Conservation (phyloP, 2,888 invertebrate species). For the Torymus tubicola region DNA sequence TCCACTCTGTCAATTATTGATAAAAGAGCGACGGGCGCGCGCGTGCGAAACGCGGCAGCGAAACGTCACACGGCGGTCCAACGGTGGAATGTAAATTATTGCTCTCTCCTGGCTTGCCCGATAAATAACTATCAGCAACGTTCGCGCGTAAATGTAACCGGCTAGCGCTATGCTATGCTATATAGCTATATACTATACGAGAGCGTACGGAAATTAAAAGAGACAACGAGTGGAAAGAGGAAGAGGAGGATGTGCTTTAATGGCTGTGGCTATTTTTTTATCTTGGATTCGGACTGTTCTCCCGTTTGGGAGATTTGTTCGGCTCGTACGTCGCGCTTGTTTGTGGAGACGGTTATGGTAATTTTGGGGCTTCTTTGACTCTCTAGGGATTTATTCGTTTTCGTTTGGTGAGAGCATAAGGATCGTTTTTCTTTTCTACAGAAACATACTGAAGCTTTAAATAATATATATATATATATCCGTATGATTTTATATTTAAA, state of each 20-base stretch:
- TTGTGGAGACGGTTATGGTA: background rate
- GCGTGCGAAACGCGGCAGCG: background rate
- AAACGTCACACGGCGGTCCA: conserved; percentile 30
- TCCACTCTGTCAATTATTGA: conserved; percentile 66
- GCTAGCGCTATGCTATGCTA: background rate
- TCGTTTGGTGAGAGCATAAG: no score
- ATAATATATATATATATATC: no score
- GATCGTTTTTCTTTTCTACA: no score
- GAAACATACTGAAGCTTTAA: no score
- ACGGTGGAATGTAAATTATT: conserved; percentile 54
- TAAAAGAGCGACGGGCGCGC: conserved; percentile 61
- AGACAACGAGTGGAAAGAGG: conserved; percentile 37
- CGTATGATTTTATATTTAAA: no score
- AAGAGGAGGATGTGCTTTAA: background rate
- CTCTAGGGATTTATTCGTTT: no score
- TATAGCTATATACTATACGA: no score
- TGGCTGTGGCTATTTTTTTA: conserved; percentile 47
- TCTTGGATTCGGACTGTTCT: conserved; percentile 19
- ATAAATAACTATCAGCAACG: conserved; percentile 57
- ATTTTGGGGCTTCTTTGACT: no score
- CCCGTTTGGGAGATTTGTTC: background rate
- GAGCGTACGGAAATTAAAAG: conserved; percentile 53
- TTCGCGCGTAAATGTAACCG: conserved; percentile 50
- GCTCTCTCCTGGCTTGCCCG: conserved; percentile 51
- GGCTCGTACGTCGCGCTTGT: background rate